These are phyloP conservation scores for Euura saliciscinereae DNA, from an alignment of 1,140 invertebrate genomes.

Conservation along the genomic window DNA sequence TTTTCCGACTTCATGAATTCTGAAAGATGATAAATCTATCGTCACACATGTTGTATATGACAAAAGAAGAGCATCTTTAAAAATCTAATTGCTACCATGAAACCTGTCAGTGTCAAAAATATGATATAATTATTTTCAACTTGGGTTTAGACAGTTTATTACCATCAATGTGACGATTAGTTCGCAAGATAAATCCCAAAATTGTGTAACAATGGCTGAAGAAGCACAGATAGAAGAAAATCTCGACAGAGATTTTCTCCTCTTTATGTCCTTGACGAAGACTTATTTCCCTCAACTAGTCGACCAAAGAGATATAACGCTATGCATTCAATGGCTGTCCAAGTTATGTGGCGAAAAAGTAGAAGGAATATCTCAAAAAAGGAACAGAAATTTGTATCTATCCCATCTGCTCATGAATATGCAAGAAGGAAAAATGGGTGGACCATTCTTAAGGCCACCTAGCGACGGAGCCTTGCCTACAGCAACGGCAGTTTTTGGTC, in stretches of 20 bases:
- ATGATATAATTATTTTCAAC: not conserved
- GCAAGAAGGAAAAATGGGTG: slow-evolving; percentile 46
- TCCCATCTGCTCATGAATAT: slow-evolving; percentile 49
- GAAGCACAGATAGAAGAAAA: slow-evolving; percentile 45
- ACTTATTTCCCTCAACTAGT: slow-evolving; percentile 38
- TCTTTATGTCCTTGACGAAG: slow-evolving; percentile 49
- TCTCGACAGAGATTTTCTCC: slow-evolving; percentile 53
- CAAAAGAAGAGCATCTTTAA: slow-evolving; percentile 10
- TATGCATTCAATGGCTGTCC: slow-evolving; percentile 44
- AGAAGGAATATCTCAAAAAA: slow-evolving; percentile 40
- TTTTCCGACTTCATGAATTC: slow-evolving; percentile 68
- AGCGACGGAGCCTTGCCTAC: slow-evolving; percentile 40
- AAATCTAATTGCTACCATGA: not conserved
- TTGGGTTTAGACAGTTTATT: not conserved
- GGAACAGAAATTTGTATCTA: slow-evolving; percentile 52
- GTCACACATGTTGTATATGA: not conserved
- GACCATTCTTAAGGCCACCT: slow-evolving; percentile 42
- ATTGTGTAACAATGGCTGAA: slow-evolving; percentile 18
- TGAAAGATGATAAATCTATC: slow-evolving; percentile 40
- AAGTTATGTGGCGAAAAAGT: slow-evolving; percentile 48
- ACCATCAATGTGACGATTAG: slow-evolving; percentile 10
- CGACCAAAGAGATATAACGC: slow-evolving; percentile 26
- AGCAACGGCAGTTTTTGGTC: slow-evolving; percentile 39
- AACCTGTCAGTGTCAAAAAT: slow-evolving; percentile 6
- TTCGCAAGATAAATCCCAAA: not conserved